Percentiles rank a stretch among this genome's conserved stretches.
phyloP scores from a whole-genome alignment of 1,140 invertebrate species.

The Neodiprion fabricii region DNA sequence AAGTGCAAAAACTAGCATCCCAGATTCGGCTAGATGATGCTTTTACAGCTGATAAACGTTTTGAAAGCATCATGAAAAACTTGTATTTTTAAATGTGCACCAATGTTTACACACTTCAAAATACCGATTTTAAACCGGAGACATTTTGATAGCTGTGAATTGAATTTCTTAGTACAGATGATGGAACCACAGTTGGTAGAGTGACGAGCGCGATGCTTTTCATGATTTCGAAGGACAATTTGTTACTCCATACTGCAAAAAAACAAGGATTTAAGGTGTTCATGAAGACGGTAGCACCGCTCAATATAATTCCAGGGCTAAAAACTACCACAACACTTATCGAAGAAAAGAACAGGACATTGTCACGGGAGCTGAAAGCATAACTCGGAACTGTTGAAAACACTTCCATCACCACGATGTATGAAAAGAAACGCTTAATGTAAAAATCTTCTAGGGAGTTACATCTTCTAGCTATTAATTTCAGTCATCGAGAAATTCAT shows the following conservation, averaged over 20 bases:
- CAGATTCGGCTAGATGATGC: conserved; percentile 2
- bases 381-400: background rate
- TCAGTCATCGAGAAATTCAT: too few species aligned
- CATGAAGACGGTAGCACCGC: background rate
- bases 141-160: background rate
- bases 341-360: background rate
- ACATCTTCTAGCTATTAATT: too few species aligned
- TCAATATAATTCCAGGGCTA: background rate
- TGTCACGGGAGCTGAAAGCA: background rate
- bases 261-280: too few species aligned
- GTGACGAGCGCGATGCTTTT: conserved; percentile 29
- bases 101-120: background rate
- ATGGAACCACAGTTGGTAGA: conserved; percentile 11
- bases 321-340: background rate
- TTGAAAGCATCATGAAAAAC: background rate
- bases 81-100: background rate
- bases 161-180: conserved; percentile 9
- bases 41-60: background rate
- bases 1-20: background rate
- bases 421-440: too few species aligned
- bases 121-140: background rate
- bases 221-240: conserved; percentile 49
- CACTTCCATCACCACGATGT: too few species aligned
- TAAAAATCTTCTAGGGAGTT: too few species aligned
- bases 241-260: conserved; percentile 39